phyloP scores from a whole-genome alignment of 2,797 vertebrate species.

The Chiloscyllium punctatum region DNA sequence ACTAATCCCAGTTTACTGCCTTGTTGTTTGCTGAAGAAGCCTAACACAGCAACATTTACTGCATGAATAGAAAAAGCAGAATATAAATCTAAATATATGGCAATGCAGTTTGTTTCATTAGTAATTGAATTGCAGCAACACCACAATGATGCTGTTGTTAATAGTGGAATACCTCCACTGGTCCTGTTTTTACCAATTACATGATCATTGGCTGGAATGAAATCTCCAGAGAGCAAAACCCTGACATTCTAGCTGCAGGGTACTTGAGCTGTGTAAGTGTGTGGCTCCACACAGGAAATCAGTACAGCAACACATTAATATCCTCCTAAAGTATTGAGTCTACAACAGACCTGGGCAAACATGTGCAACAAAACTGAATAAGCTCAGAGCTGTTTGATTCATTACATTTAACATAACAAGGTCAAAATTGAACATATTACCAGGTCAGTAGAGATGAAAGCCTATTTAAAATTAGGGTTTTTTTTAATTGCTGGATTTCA shows the following conservation, averaged over 20 bases:
- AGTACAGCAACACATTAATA: not conserved
- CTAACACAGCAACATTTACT: not conserved
- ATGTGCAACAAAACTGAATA: not conserved
- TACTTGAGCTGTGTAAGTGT: slow-evolving; percentile 2
- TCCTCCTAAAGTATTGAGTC: not conserved
- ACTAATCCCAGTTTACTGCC: not conserved
- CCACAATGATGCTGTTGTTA: not conserved
- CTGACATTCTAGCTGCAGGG: slow-evolving; percentile 7
- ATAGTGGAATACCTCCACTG: not conserved
- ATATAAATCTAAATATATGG: not conserved
- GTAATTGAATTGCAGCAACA: not conserved
- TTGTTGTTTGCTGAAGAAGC: not conserved
- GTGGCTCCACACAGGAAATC: slow-evolving; percentile 11
- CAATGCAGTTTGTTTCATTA: not conserved
- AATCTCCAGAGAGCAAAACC: not conserved
- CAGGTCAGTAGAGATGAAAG: not conserved
- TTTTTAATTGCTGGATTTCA: not conserved
- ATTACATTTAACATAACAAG: not conserved
- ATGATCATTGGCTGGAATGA: not conserved
- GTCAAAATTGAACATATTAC: not conserved
- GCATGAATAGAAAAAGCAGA: not conserved
- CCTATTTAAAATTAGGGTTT: not conserved
- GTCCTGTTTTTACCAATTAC: not conserved
- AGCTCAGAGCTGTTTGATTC: not conserved
- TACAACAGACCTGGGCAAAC: not conserved